Conservation (phyloP, 2,797 vertebrate genomes). For the Limosa lapponica region DNA sequence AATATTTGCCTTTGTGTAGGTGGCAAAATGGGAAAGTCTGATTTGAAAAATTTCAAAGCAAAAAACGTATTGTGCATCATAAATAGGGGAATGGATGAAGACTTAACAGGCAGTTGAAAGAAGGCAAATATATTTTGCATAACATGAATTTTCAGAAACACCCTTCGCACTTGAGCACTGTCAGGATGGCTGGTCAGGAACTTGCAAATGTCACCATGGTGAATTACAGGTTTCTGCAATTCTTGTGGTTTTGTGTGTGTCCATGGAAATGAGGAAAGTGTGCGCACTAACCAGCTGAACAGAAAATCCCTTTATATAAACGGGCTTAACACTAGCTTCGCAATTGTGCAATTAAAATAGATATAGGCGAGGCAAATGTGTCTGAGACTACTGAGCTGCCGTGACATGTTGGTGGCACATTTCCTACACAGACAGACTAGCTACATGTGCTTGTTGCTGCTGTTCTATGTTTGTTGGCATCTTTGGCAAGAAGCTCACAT, state of each 20-base stretch:
- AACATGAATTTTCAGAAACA: not conserved
- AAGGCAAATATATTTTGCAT: not conserved
- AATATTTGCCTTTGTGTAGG: not conserved
- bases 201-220: not conserved
- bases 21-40: not conserved
- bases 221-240: not conserved
- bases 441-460: not conserved
- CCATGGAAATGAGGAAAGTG: not conserved
- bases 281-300: not conserved
- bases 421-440: not conserved
- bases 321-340: not conserved
- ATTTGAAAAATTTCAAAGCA: not conserved
- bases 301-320: not conserved
- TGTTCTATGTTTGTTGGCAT: not conserved
- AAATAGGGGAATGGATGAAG: not conserved
- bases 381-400: not conserved
- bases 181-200: not conserved
- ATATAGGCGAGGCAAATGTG: not conserved
- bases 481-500: not conserved
- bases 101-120: not conserved
- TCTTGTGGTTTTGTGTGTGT: not conserved
- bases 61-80: not conserved
- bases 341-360: not conserved
- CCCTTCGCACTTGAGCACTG: rapidly evolving
- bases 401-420: not conserved